A percentile compares a stretch with the other conserved stretches of the same genome.
phyloP scores from a whole-genome alignment of 1,140 invertebrate genomes.

The Platorchestia sp. region DNA sequence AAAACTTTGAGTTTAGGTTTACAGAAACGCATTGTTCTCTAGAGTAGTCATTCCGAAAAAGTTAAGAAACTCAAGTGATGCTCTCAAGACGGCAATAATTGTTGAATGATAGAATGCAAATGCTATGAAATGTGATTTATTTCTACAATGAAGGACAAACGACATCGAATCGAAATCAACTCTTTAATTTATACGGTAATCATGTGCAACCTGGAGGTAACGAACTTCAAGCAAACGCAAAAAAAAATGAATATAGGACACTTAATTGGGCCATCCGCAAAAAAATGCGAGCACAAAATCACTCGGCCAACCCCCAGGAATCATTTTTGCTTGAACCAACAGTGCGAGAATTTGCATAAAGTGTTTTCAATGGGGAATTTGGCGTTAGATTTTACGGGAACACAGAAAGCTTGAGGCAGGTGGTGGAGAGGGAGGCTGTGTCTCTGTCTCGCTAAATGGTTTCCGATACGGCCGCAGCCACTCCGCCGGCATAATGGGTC shows the following conservation, averaged over 20 bases:
- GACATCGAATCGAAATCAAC: background rate
- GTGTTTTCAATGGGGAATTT: conserved; percentile 34
- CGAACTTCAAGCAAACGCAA: background rate
- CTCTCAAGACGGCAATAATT: background rate
- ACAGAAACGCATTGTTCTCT: background rate
- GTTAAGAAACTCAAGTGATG: background rate
- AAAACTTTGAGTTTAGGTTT: background rate
- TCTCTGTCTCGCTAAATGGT: conserved; percentile 37
- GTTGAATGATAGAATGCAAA: background rate
- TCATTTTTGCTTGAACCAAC: background rate
- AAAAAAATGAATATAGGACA: too few species aligned
- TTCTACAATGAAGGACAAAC: background rate
- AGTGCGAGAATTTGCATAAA: conserved; percentile 19
- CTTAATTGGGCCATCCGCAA: background rate
- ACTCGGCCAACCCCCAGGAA: background rate
- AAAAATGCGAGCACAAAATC: background rate
- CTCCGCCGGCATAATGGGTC: background rate
- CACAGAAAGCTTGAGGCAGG: background rate
- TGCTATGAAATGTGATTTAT: too few species aligned
- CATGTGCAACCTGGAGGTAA: background rate
- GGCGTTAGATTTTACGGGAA: conserved; percentile 3
- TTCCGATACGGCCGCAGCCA: background rate
- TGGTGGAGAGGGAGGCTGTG: background rate
- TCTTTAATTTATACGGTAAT: background rate
- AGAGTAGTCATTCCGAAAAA: background rate